phyloP scores from a whole-genome alignment of 2,888 invertebrate species.

The Steinernema carpocapsae region DNA sequence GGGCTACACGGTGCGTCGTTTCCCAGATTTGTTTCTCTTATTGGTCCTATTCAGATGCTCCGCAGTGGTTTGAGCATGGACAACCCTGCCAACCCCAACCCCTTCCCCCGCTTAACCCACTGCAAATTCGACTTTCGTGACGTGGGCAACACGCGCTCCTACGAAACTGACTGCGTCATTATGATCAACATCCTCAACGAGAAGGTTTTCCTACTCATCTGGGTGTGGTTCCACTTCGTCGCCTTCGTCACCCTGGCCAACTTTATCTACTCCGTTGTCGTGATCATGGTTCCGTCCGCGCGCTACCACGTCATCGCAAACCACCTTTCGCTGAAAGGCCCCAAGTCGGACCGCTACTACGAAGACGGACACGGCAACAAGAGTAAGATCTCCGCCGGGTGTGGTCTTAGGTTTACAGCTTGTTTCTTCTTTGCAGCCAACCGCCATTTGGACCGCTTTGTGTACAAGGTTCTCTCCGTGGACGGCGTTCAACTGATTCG shows the following conservation, averaged over 20 bases:
- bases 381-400: not conserved
- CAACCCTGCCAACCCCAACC: not conserved
- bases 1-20: slow-evolving; percentile 2
- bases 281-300: not conserved
- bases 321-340: not conserved
- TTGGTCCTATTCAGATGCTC: not conserved
- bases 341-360: not conserved
- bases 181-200: slow-evolving; percentile 31
- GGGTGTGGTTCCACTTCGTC: slow-evolving; percentile 24
- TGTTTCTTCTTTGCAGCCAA: not conserved
- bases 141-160: slow-evolving; percentile 1
- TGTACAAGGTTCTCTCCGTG: not conserved
- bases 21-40: not conserved
- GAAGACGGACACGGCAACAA: not conserved
- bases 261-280: not conserved
- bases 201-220: slow-evolving; percentile 24
- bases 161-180: slow-evolving; percentile 23
- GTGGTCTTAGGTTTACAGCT: too few relatives aligned
- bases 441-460: not conserved
- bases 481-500: slow-evolving; percentile 13
- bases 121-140: slow-evolving; percentile 21
- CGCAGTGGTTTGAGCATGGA: not conserved
- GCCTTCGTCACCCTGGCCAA: not conserved
- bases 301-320: not conserved
- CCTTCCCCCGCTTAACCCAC: slow-evolving; percentile 23